Conservation (phyloP, 2,888 invertebrate genomes). For the Drosophila helvetica region DNA sequence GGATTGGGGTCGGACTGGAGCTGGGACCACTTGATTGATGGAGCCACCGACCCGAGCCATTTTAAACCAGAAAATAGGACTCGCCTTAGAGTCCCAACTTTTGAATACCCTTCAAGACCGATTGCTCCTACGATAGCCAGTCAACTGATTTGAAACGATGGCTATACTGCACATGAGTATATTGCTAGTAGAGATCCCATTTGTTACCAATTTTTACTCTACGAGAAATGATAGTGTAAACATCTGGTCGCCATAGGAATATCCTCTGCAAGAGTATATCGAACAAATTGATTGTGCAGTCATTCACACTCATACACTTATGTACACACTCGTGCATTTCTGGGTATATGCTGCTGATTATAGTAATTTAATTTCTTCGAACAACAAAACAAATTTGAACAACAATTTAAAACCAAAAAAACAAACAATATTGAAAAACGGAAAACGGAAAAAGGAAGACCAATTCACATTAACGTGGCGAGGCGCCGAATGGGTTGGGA, state of each 20-base stretch:
- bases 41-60: constrained; percentile 69
- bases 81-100: background rate
- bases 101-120: background rate
- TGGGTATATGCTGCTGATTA: constrained; percentile 39
- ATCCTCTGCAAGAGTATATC: constrained; percentile 5
- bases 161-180: too few relatives aligned
- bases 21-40: constrained; percentile 71
- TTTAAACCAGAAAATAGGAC: constrained; percentile 53
- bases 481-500: constrained; percentile 56
- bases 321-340: constrained; percentile 15
- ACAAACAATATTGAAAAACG: background rate
- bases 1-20: constrained; percentile 2
- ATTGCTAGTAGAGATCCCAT: background rate
- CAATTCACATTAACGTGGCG: background rate
- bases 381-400: constrained; percentile 23
- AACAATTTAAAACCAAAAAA: constrained; percentile 1
- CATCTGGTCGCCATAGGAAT: too few relatives aligned
- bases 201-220: too few relatives aligned
- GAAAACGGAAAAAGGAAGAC: background rate
- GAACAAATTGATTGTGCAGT: constrained; percentile 73
- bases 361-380: constrained; percentile 55
- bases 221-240: too few relatives aligned
- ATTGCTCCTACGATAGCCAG: background rate
- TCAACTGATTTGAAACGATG: too few relatives aligned
- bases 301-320: constrained; percentile 14